Percentiles rank a stretch among this genome's conserved stretches.
Conservation (phyloP, 2,113 vertebrate genomes). For the Galemys pyrenaicus region DNA sequence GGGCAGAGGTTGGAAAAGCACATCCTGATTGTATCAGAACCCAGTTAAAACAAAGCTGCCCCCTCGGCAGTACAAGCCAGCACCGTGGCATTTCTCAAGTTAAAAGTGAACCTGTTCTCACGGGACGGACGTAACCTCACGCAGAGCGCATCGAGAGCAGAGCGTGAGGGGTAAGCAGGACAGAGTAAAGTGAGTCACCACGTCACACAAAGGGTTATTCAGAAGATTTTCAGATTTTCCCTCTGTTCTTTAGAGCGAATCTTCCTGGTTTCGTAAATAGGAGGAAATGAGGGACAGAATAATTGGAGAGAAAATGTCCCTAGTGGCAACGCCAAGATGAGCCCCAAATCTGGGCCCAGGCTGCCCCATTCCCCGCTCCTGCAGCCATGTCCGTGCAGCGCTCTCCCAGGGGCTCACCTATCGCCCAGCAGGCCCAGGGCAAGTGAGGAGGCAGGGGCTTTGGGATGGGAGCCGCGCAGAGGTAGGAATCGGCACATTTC, state of each 20-base stretch:
- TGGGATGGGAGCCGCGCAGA: not conserved
- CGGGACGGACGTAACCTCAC: not conserved
- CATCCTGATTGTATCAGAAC: not conserved
- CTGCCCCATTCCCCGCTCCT: not conserved
- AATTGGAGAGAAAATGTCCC: not conserved
- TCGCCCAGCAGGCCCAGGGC: not conserved
- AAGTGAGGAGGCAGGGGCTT: not conserved
- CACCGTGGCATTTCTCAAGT: not conserved
- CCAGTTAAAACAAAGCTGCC: not conserved
- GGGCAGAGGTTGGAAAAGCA: conserved; percentile 21
- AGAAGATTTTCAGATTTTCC: not conserved
- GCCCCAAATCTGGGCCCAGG: not conserved
- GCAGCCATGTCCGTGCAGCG: not conserved
- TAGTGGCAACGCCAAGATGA: not conserved
- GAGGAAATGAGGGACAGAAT: conserved; percentile 13
- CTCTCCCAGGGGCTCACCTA: rapidly evolving
- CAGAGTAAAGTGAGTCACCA: not conserved
- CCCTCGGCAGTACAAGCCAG: not conserved
- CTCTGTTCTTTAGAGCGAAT: not conserved
- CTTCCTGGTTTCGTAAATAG: not conserved
- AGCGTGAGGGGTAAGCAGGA: not conserved
- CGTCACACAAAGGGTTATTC: not conserved
- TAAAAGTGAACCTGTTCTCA: not conserved
- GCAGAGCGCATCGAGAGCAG: not conserved
- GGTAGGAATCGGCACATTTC: not conserved